Percentiles rank a stretch among this genome's conserved stretches.
These are phyloP conservation scores for Meta bourneti DNA, from an alignment of 2,888 invertebrate genomes.

Conservation along the genomic window DNA sequence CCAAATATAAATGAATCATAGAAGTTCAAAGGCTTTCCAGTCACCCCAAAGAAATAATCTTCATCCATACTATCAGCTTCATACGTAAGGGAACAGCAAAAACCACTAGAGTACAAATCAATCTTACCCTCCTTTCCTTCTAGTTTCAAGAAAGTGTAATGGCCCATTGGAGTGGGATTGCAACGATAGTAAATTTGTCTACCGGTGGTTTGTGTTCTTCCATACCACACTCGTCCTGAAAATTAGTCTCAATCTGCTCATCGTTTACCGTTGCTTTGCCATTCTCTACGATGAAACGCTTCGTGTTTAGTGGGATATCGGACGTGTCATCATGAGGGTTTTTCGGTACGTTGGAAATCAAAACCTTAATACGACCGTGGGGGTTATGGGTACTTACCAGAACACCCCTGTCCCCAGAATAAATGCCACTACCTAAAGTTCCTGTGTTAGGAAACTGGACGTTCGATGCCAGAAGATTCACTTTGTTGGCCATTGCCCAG, in stretches of 20 bases:
- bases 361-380: slow-evolving; percentile 78
- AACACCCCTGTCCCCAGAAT: slow-evolving; percentile 84
- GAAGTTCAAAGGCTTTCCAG: not conserved
- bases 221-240: not conserved
- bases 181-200: slow-evolving; percentile 23
- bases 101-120: slow-evolving; percentile 32
- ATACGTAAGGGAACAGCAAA: slow-evolving; percentile 73
- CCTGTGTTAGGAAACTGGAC: slow-evolving; percentile 85
- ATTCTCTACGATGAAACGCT: slow-evolving; percentile 6
- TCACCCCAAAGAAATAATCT: slow-evolving; percentile 40
- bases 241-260: not conserved
- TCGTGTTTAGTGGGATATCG: not conserved
- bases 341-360: slow-evolving; percentile 78
- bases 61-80: slow-evolving; percentile 32
- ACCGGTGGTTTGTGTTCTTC: not conserved
- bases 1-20: slow-evolving; percentile 10
- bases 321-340: not conserved
- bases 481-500: slow-evolving; percentile 86
- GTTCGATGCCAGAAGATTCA: slow-evolving; percentile 87
- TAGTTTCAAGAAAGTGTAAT: slow-evolving; percentile 20
- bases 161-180: not conserved
- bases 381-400: slow-evolving; percentile 78
- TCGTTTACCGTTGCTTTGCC: not conserved
- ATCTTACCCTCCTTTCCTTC: slow-evolving; percentile 20
- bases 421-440: slow-evolving; percentile 88